phyloP scores from a whole-genome alignment of 2,888 invertebrate species.

The Escarpia spicata region DNA sequence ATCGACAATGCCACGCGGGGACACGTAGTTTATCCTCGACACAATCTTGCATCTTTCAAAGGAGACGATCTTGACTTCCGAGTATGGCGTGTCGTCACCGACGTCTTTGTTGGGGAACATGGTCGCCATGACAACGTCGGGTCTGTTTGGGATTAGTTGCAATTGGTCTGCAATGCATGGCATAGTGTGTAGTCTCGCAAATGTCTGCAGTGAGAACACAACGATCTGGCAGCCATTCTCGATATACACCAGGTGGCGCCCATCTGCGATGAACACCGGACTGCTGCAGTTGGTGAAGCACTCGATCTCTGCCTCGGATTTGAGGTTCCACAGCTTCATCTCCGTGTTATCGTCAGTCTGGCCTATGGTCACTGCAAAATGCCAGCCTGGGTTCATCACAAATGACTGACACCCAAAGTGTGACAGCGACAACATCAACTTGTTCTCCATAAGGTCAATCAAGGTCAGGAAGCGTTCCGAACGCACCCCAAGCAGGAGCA shows the following conservation, averaged over 20 bases:
- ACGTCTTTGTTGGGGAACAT: constrained; percentile 19
- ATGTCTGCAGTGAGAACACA: constrained; percentile 34
- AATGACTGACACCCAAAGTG: constrained; percentile 36
- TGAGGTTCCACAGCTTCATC: constrained; percentile 8
- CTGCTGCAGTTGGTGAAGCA: constrained; percentile 26
- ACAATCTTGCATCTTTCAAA: constrained; percentile 21
- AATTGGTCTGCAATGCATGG: constrained; percentile 23
- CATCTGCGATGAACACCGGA: constrained; percentile 40
- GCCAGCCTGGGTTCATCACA: constrained; percentile 32
- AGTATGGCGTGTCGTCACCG: not conserved
- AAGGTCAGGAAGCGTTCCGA: constrained; percentile 38
- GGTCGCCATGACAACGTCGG: constrained; percentile 30
- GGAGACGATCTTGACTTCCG: not conserved
- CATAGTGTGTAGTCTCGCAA: constrained; percentile 27
- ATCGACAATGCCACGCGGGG: constrained; percentile 37
- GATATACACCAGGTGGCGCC: constrained; percentile 35
- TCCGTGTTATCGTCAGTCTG: not conserved
- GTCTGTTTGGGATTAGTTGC: constrained; percentile 30
- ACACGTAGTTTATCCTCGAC: constrained; percentile 19
- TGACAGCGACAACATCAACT: constrained; percentile 27
- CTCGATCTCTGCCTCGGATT: not conserved
- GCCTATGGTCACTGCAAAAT: constrained; percentile 32
- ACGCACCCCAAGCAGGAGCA: constrained; percentile 38
- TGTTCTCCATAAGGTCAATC: constrained; percentile 34
- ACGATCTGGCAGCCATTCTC: constrained; percentile 23